Conservation (phyloP, 2,113 vertebrate genomes). For the Mastomys natalensis region DNA sequence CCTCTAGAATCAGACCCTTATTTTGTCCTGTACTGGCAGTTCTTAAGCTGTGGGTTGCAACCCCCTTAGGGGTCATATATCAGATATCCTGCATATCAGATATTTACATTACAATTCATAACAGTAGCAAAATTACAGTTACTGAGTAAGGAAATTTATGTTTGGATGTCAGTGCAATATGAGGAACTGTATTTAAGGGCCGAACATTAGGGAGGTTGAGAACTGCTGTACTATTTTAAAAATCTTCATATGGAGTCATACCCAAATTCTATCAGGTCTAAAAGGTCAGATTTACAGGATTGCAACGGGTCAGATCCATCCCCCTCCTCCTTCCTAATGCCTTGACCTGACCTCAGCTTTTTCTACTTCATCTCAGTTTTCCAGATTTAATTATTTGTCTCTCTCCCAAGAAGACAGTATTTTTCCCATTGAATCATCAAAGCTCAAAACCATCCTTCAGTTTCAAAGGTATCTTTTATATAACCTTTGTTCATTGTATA, state of each 20-base stretch:
- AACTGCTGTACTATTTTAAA: neutral
- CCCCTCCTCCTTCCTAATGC: neutral
- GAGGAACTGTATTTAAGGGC: neutral
- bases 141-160: neutral
- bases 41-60: neutral
- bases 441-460: slow-evolving; percentile 38
- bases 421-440: neutral
- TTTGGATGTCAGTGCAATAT: neutral
- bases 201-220: neutral
- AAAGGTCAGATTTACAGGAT: neutral
- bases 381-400: neutral
- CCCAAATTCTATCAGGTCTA: neutral
- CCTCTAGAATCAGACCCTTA: neutral
- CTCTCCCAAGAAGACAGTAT: neutral
- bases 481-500: neutral
- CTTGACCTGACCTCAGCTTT: neutral
- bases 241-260: neutral
- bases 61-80: neutral
- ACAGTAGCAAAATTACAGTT: neutral
- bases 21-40: neutral
- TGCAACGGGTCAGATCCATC: neutral
- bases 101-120: neutral
- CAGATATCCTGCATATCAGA: neutral
- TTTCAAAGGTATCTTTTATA: slow-evolving; percentile 17
- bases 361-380: neutral